Base-by-base conservation (phyloP, 1,140 invertebrate species). In the Tetragonula clypearis region DNA sequence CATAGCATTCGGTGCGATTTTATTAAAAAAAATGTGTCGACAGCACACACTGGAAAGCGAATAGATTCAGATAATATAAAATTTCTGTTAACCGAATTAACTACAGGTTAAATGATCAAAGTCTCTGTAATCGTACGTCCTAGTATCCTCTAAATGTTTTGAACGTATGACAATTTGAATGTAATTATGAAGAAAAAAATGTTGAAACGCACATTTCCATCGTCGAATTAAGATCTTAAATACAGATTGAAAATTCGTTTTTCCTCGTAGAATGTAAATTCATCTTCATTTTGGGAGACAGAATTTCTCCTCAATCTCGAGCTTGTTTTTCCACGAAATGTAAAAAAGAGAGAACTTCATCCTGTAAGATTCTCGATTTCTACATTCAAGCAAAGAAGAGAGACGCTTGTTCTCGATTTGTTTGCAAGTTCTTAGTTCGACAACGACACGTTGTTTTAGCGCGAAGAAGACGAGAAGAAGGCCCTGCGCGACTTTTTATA, bases 11-110 rank as follows among this genome's bases (percentile, higher is more conserved):
- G 55, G 81, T 83, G 81, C 74, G 56, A 71, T 78, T 84, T 84
- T 79, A 84, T 84, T 49, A 71, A 79, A 84, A 82, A 62, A 84
- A 69, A 35, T n/a, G 62, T 35, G 66, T 60, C 19, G 55, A 84
- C 82, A 41, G 66, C 58, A 65, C 53, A 74, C 26, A 71, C 17
- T 68, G 58, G 30, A 41, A 83, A 83, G 75, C n/a, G 26, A 78
- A 78, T 69, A 35, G 26, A 11, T 49, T 55, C 53, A 69, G 62
- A n/a, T 69, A 30, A 77, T 77, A 83, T 77, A 77, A 71, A 78
- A 78, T 78, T 19, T 21, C 9, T 49, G 19, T 35, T 78, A 49
- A 77, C 60, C 19, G 53, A 75, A 55, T 82, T 82, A 23, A 3
- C 26, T 81, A 62, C 6, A 35, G 26, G 2, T 55, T n/a, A 41